A percentile compares a stretch with the other conserved stretches of the same genome.
These are phyloP conservation scores for Taphrorychus bicolor DNA, from an alignment of 2,888 invertebrate genomes.

Conservation along the genomic window DNA sequence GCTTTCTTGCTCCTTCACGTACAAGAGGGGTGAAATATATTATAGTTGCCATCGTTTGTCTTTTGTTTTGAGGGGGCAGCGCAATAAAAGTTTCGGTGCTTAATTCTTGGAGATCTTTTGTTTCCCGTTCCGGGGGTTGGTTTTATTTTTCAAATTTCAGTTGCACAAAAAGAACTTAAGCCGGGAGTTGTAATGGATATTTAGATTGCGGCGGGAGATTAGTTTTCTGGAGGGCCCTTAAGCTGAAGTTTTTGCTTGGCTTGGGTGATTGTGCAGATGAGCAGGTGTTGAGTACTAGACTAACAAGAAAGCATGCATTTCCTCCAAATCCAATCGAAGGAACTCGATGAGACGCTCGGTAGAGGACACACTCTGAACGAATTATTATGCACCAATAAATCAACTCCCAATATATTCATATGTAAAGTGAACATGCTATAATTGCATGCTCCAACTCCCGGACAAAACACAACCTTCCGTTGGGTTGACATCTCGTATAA, in stretches of 20 bases:
- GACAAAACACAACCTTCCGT: constrained; percentile 33
- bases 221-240: background rate
- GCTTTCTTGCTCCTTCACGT: constrained; percentile 23
- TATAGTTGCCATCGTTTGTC: constrained; percentile 31
- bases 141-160: background rate
- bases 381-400: constrained; percentile 23
- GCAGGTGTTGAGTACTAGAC: too few relatives aligned
- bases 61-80: constrained; percentile 27
- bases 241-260: background rate
- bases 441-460: constrained; percentile 25
- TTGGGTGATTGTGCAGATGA: background rate
- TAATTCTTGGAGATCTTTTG: constrained; percentile 13
- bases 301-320: too few relatives aligned
- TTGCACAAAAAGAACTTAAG: background rate
- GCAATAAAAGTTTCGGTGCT: constrained; percentile 28
- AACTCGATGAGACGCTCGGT: constrained; percentile 3
- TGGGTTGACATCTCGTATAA: constrained; percentile 34
- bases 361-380: constrained; percentile 4
- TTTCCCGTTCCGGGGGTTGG: background rate
- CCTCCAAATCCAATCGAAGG: background rate
- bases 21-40: constrained; percentile 26
- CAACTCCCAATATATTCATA: constrained; percentile 36
- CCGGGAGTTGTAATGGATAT: background rate
- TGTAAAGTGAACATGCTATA: constrained; percentile 31
- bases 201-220: background rate